Percentiles rank a stretch among this genome's conserved stretches.
These are phyloP conservation scores for Akabosia matsudoensis DNA, from an alignment of 1,140 invertebrate species.

Conservation along the genomic window DNA sequence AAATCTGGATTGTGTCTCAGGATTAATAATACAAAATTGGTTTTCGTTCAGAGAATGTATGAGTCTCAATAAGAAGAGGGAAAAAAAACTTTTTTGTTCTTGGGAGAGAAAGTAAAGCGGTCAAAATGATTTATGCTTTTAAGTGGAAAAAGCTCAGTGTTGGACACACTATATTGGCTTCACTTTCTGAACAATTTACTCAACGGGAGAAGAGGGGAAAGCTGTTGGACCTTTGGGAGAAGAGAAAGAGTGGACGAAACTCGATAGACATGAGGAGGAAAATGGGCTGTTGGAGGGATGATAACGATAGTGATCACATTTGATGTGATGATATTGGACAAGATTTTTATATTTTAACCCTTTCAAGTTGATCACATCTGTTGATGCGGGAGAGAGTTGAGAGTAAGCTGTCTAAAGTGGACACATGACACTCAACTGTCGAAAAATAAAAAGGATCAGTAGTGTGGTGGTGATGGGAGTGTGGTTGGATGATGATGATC, in stretches of 20 bases:
- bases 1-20: background rate
- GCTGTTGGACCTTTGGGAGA: background rate
- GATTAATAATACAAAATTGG: background rate
- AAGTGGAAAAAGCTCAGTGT: too few relatives aligned
- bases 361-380: background rate
- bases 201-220: background rate
- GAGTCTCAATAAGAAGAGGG: background rate
- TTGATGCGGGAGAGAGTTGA: background rate
- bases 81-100: background rate
- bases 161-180: background rate
- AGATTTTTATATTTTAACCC: background rate
- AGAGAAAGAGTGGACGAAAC: background rate
- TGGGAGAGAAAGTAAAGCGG: background rate
- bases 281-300: background rate
- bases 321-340: slow-evolving; percentile 16
- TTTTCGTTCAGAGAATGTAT: background rate
- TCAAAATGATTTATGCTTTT: background rate
- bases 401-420: background rate
- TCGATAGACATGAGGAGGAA: background rate
- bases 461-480: background rate
- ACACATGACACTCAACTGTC: slow-evolving; percentile 16
- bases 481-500: background rate
- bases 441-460: background rate
- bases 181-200: background rate
- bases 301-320: background rate